Evolutionary conservation across 2,797 vertebrate species (phyloP).

Genomic region (Crenichthys baileyi): DNA sequence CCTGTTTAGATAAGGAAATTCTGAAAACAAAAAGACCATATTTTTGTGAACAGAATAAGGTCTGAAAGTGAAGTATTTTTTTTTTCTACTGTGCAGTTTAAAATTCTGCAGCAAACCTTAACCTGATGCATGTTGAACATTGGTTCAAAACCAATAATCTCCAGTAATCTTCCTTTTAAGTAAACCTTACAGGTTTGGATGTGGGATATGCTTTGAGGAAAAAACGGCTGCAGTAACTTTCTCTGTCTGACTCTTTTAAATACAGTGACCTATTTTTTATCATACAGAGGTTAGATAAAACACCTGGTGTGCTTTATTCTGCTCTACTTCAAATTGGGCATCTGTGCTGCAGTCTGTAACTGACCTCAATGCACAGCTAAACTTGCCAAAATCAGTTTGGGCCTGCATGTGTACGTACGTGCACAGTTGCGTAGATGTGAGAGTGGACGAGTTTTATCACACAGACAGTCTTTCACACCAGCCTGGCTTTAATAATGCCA

Average conservation of each 20-base stretch:
- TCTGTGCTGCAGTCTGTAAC: conserved; percentile 55
- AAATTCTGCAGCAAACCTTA: background rate
- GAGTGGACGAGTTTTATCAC: conserved; percentile 17
- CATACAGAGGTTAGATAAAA: conserved; percentile 49
- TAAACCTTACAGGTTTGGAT: background rate
- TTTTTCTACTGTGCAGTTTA: no score
- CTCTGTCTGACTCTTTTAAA: background rate
- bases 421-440: conserved; percentile 1
- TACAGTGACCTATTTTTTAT: conserved; percentile 35
- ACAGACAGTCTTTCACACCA: conserved; percentile 33
- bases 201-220: background rate
- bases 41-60: background rate
- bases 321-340: conserved; percentile 51
- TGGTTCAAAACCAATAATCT: background rate
- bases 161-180: background rate
- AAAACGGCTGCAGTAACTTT: background rate
- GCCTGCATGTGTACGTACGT: background rate
- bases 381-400: conserved; percentile 37
- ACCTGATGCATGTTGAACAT: background rate
- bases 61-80: background rate
- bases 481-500: conserved; percentile 28
- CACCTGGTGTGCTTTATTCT: conserved; percentile 25
- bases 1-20: background rate
- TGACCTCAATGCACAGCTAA: conserved; percentile 30
- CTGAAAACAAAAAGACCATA: background rate